Base-by-base conservation (phyloP, 2,113 vertebrate species). In the Ranitomeya imitator region DNA sequence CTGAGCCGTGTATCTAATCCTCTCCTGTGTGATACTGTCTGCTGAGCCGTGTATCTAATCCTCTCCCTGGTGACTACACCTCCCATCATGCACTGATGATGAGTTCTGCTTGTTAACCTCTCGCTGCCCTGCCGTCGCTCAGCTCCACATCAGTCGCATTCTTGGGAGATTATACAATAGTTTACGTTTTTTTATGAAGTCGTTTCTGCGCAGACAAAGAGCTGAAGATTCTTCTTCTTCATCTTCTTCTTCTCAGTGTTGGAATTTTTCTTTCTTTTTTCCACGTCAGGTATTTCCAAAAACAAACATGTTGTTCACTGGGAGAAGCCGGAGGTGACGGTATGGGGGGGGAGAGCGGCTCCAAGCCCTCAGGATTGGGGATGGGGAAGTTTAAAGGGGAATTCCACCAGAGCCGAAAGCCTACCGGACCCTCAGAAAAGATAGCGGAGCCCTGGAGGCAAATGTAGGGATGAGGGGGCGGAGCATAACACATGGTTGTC, bases 151-250 rank as follows among this genome's bases (percentile, higher is more conserved):
- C 80, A 83, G 14, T 83, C 61, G 26, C 80, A 83, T 83, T 83
- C 80, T 23, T 65, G 18, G 31, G 11, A 52, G 60, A 65, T 65
- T 18, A 83, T 63, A 65, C 13, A 13, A 65, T 83, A 11, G 60
- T 83, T 83, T 83, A 65, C 80, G 67, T 83, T 51, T 83, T 37
- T 63, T 82, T 65, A n/a, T 83, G 31, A 83, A 37, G 61, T 83
- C 60, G 67, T 83, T 65, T 51, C 7, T 65, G 19, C 18, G 79
- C 26, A 60, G 79, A 81, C 57, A 81, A 81, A 63, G 16, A 1
- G n/a, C 23, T 61, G 9, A 21, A 63, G 59, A 81, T 31, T 19
- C 26, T 61, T 19, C 26, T 59, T 81, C 57, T 60, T 59, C n/a
- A 18, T 31, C 26, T 31, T 31, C 26, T 31, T 31, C 2, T 31